Evolutionary conservation across 2,797 vertebrate species (phyloP), one percentile per base, ranked within the genome.

Genomic region (Pampus argenteus): DNA sequence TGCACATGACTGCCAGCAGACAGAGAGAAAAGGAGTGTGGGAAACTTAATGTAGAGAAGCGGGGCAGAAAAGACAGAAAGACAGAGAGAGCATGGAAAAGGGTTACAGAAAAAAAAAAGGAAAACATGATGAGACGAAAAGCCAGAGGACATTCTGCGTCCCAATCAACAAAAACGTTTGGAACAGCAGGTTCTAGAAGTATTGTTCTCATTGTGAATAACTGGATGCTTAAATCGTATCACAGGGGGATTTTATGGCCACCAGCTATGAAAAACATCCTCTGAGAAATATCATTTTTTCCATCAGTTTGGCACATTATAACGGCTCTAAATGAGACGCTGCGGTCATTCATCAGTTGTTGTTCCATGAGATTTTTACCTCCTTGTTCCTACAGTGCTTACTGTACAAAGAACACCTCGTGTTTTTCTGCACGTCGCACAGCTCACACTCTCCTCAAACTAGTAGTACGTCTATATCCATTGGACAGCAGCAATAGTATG

Each of bases 1-100:
- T 34, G 78, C 84, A 79, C 83, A 78, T 36, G 76, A 64, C 78
- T 89, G 88, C 90, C 89, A 90, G 88, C 82, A 90, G 90, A 93
- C 89, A 64, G 81, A 80, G 71, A 81, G 60, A 55, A 44, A 48
- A 64, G 40, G 54, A 78, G 75, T 87, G 87, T 89, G 90, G 83
- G 88, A 92, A 91, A 89, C 13, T 50, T 58, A 74, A 8, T n/a
- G 22, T 15, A 18, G 29, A 45, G n/a, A 13, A 54, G 22, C 48
- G 15, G 18, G 23, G 2, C 3, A 13, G 5, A 18, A 20, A 25
- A 14, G 2, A 17, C 54, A 64, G 50, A 54, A 55, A 49, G 66
- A 78, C 6, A 49, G 29, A 82, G 69, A 80, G 65, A 69, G 70
- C 22, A 10, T 5, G 13, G 29, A 59, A 47, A 57, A 44, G 20